phyloP scores from a whole-genome alignment of 2,888 invertebrate species.

The Agrotis clavis region DNA sequence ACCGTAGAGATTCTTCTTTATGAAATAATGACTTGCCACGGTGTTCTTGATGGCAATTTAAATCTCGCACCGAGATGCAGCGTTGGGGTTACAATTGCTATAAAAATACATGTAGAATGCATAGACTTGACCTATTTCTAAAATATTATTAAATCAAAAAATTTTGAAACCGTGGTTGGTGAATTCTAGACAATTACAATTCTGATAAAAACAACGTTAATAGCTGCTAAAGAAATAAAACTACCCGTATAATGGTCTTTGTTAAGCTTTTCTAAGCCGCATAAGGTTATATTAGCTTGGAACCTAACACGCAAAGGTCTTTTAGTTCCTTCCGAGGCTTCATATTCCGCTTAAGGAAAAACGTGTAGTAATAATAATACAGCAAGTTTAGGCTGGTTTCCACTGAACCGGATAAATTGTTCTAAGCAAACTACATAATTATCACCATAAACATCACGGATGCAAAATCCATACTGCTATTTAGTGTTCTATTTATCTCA shows the following conservation, averaged over 20 bases:
- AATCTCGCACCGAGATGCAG: constrained; percentile 26
- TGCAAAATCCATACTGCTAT: constrained; percentile 62
- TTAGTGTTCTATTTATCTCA: constrained; percentile 63
- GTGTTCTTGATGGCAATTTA: constrained; percentile 47
- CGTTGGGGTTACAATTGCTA: constrained; percentile 1
- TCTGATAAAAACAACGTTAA: constrained; percentile 1
- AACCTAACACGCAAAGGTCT: constrained; percentile 27
- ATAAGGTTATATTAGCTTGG: constrained; percentile 16
- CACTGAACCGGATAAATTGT: constrained; percentile 48
- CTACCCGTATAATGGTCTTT: constrained; percentile 13
- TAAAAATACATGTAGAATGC: neutral
- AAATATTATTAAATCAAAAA: neutral
- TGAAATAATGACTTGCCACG: constrained; percentile 49
- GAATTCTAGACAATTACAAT: neutral
- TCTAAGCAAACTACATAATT: constrained; percentile 71
- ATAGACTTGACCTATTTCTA: neutral
- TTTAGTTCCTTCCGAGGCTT: constrained; percentile 36
- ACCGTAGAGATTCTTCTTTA: constrained; percentile 39
- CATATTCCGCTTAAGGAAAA: constrained; percentile 49
- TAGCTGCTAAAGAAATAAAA: constrained; percentile 8
- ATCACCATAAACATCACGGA: constrained; percentile 65
- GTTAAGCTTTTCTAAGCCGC: constrained; percentile 2
- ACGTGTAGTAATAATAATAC: constrained; percentile 7
- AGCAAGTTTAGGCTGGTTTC: constrained; percentile 40
- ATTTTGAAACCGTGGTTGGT: constrained; percentile 14